Percentiles rank a stretch among this genome's conserved stretches.
phyloP scores from a whole-genome alignment of 1,140 invertebrate species.

The Zaprionus davidi region DNA sequence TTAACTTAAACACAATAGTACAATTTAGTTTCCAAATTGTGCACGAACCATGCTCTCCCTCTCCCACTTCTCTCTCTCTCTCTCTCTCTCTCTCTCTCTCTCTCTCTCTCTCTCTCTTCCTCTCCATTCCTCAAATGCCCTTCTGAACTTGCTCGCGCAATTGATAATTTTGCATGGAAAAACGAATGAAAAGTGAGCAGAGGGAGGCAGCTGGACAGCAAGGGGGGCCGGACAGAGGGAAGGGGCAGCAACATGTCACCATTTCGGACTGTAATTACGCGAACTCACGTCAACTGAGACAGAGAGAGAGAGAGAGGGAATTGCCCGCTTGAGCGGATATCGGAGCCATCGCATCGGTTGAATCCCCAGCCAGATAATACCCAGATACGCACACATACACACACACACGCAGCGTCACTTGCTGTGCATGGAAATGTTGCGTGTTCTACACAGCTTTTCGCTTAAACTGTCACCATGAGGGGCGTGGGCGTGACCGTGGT shows the following conservation, averaged over 20 bases:
- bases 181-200: conserved; percentile 17
- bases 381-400: background rate
- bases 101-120: background rate
- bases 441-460: conserved; percentile 55
- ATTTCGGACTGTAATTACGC: conserved; percentile 76
- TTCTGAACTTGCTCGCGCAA: conserved; percentile 43
- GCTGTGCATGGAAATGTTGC: background rate
- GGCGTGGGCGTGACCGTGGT: too few species aligned
- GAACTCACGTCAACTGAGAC: conserved; percentile 66
- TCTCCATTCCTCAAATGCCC: background rate
- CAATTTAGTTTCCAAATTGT: conserved; percentile 81
- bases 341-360: conserved; percentile 45
- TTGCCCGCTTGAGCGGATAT: conserved; percentile 64
- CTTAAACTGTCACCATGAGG: conserved; percentile 36
- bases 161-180: conserved; percentile 74
- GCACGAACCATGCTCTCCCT: conserved; percentile 38
- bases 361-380: conserved; percentile 8
- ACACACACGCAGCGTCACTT: background rate
- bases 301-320: conserved; percentile 16
- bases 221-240: background rate
- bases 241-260: conserved; percentile 34
- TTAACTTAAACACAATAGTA: conserved; percentile 83
- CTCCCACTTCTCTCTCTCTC: background rate
- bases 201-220: background rate
- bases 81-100: background rate